phyloP scores from a whole-genome alignment of 1,140 invertebrate genomes.

The Orchesella cincta region DNA sequence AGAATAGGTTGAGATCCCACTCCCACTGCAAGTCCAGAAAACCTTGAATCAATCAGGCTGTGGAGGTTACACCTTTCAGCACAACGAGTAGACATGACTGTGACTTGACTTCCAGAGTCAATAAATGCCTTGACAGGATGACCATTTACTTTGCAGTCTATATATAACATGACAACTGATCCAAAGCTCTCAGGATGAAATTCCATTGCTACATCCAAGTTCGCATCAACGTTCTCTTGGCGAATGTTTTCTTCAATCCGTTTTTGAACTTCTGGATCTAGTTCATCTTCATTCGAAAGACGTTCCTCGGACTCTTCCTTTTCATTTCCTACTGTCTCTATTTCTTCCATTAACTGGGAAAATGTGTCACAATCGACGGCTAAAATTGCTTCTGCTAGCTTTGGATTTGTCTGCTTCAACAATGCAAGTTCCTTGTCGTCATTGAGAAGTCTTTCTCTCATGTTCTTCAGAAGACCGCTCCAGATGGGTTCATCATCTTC shows the following conservation, averaged over 20 bases:
- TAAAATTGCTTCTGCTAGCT: slow-evolving; percentile 83
- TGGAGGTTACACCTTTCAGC: slow-evolving; percentile 94
- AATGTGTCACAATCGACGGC: slow-evolving; percentile 81
- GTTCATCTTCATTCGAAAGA: slow-evolving; percentile 91
- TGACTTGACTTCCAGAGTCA: slow-evolving; percentile 91
- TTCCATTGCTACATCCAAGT: slow-evolving; percentile 98
- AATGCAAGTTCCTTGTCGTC: slow-evolving; percentile 88
- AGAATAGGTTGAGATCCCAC: slow-evolving; percentile 95
- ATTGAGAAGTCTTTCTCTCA: slow-evolving; percentile 84
- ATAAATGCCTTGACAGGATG: slow-evolving; percentile 96
- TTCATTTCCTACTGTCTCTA: slow-evolving; percentile 74
- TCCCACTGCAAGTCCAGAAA: slow-evolving; percentile 90
- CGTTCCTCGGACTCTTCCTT: slow-evolving; percentile 77
- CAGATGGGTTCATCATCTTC: slow-evolving; percentile 33
- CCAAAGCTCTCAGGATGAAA: slow-evolving; percentile 97
- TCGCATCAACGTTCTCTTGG: slow-evolving; percentile 94
- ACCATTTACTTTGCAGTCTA: slow-evolving; percentile 93
- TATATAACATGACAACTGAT: slow-evolving; percentile 97
- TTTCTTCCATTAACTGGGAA: slow-evolving; percentile 75
- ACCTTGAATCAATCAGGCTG: slow-evolving; percentile 88
- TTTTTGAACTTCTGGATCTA: slow-evolving; percentile 89
- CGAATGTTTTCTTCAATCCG: slow-evolving; percentile 93
- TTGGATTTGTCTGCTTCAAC: slow-evolving; percentile 90
- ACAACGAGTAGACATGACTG: slow-evolving; percentile 89
- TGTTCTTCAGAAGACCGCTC: slow-evolving; percentile 58